Conservation (phyloP, 2,797 vertebrate species). For the Parambassis ranga region DNA sequence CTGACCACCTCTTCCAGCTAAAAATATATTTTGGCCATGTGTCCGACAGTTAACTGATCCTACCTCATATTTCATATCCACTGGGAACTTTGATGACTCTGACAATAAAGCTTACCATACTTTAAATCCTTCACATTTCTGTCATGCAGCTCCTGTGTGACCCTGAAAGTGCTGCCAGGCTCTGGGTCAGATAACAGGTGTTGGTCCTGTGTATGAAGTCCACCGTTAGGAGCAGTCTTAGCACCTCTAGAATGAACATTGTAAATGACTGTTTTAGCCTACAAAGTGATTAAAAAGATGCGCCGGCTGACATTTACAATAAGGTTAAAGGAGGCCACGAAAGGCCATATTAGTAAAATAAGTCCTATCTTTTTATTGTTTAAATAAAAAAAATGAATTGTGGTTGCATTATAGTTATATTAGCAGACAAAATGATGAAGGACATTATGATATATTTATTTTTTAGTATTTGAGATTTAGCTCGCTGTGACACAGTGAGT, state of each 20-base stretch:
- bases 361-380: too few species aligned
- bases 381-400: too few species aligned
- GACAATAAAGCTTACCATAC: not conserved
- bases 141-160: not conserved
- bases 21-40: slow-evolving; percentile 20
- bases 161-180: not conserved
- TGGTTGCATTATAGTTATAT: too few species aligned
- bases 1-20: not conserved
- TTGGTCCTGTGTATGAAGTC: slow-evolving; percentile 20
- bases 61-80: slow-evolving; percentile 1
- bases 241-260: slow-evolving; percentile 36
- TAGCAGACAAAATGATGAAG: too few species aligned
- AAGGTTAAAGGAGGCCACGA: slow-evolving; percentile 19
- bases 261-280: slow-evolving; percentile 55
- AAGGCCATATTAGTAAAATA: too few species aligned
- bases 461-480: too few species aligned
- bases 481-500: too few species aligned
- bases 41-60: slow-evolving; percentile 1
- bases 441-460: too few species aligned
- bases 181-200: slow-evolving; percentile 34
- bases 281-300: slow-evolving; percentile 9
- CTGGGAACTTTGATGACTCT: not conserved
- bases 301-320: slow-evolving; percentile 11
- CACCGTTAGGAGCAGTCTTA: slow-evolving; percentile 4
- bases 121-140: not conserved